Evolutionary conservation across 2,113 vertebrate species (phyloP).

Genomic region (Narcine bancroftii): DNA sequence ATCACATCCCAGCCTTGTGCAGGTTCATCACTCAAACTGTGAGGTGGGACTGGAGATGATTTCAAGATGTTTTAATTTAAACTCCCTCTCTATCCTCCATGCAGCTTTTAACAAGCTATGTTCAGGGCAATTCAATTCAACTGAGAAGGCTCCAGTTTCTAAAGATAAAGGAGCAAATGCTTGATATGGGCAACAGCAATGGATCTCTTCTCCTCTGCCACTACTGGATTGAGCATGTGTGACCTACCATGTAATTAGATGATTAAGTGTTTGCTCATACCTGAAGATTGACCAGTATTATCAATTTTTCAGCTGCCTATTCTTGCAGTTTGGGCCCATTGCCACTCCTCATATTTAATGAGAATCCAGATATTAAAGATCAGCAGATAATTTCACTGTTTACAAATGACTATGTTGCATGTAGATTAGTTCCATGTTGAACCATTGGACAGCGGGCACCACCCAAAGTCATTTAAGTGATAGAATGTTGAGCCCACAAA

Average conservation of each 20-base stretch:
- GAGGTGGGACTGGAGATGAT: not conserved
- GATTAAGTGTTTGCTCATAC: not conserved
- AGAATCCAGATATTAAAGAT: not conserved
- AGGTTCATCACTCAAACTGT: not conserved
- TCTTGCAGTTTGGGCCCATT: not conserved
- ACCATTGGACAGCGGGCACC: not conserved
- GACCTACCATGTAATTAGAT: not conserved
- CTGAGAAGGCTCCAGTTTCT: not conserved
- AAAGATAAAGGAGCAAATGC: not conserved
- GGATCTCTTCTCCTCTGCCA: not conserved
- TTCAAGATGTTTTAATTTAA: not conserved
- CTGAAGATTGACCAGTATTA: not conserved
- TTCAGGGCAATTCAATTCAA: not conserved
- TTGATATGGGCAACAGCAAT: not conserved
- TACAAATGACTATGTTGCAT: no score
- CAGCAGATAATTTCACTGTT: not conserved
- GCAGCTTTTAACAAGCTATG: not conserved
- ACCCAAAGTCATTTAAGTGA: not conserved
- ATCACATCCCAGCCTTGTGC: not conserved
- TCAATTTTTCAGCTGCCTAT: not conserved
- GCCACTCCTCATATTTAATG: not conserved
- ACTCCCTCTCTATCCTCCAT: not conserved
- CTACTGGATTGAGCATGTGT: not conserved
- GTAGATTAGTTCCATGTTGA: not conserved
- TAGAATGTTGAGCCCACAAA: no score